A percentile compares a stretch with the other conserved stretches of the same genome.
These are phyloP conservation scores for Hemaris fuciformis DNA, from an alignment of 2,888 invertebrate species.

Conservation along the genomic window DNA sequence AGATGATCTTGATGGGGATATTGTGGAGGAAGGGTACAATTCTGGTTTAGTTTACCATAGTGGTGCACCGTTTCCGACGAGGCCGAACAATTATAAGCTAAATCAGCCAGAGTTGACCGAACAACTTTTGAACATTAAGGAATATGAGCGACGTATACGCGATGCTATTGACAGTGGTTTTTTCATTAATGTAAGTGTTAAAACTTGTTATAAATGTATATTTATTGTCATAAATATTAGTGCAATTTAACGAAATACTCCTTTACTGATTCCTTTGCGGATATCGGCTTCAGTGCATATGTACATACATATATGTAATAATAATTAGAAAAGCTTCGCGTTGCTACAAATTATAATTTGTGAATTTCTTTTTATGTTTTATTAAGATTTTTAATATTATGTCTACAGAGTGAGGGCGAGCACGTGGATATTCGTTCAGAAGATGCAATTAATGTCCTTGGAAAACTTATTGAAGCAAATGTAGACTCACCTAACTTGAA, in stretches of 20 bases:
- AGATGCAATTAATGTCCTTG: slow-evolving; percentile 84
- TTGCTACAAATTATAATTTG: too few relatives aligned
- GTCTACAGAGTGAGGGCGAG: slow-evolving; percentile 68
- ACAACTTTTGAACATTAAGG: slow-evolving; percentile 65
- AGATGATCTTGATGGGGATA: slow-evolving; percentile 76
- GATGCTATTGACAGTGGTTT: slow-evolving; percentile 83
- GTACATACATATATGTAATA: too few relatives aligned
- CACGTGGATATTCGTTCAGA: slow-evolving; percentile 81
- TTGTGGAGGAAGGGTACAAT: slow-evolving; percentile 82
- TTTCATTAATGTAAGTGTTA: slow-evolving; percentile 60
- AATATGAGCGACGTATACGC: slow-evolving; percentile 80
- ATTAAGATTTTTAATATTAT: slow-evolving; percentile 13
- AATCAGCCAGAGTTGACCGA: slow-evolving; percentile 66
- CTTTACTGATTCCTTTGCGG: too few relatives aligned
- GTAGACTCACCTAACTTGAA: slow-evolving; percentile 81
- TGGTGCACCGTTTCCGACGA: slow-evolving; percentile 84
- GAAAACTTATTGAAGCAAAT: slow-evolving; percentile 84
- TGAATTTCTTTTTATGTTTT: background rate
- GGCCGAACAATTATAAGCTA: slow-evolving; percentile 80
- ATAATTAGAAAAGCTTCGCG: too few relatives aligned
- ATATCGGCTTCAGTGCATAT: too few relatives aligned
- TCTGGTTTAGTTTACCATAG: slow-evolving; percentile 84
- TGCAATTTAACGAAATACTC: too few relatives aligned
- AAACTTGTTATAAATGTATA: background rate
- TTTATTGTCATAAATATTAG: too few relatives aligned